Percentiles rank a stretch among this genome's conserved stretches.
phyloP scores from a whole-genome alignment of 92 coral and sea anemone species.

The Zoanthus solanderi region DNA sequence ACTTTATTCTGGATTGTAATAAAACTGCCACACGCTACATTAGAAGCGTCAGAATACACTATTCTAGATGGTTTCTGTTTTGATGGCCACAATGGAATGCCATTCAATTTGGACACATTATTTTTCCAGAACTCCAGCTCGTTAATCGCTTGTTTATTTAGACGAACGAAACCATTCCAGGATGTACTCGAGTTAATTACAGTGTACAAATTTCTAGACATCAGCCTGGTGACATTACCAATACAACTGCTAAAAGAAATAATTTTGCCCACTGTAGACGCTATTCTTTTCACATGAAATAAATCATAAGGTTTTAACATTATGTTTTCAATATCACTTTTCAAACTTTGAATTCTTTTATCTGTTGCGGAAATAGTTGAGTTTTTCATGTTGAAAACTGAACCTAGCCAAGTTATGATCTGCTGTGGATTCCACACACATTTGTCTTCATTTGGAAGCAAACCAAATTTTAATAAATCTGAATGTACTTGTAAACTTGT shows the following conservation, averaged over 20 bases:
- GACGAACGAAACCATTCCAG: slow-evolving; percentile 42
- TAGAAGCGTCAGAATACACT: no score
- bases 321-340: slow-evolving; percentile 19
- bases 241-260: slow-evolving; percentile 56
- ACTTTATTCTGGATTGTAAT: no score
- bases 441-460: slow-evolving; percentile 54
- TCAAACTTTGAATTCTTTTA: slow-evolving; percentile 38
- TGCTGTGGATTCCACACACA: slow-evolving; percentile 55
- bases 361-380: slow-evolving; percentile 46
- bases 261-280: slow-evolving; percentile 45
- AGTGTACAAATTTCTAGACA: slow-evolving; percentile 59
- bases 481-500: slow-evolving; percentile 14
- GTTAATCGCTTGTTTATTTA: background rate
- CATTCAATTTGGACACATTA: background rate
- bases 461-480: slow-evolving; percentile 38
- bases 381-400: slow-evolving; percentile 38
- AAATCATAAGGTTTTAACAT: background rate
- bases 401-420: slow-evolving; percentile 47
- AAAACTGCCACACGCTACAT: no score
- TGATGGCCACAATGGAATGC: no score
- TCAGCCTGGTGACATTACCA: slow-evolving; percentile 52
- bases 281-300: slow-evolving; percentile 45
- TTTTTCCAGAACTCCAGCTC: slow-evolving; percentile 35
- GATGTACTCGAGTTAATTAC: slow-evolving; percentile 45
- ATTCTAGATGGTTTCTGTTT: no score